Percentiles rank a stretch among this genome's conserved stretches.
These are phyloP conservation scores for Polyommatus icarus DNA, from an alignment of 2,888 invertebrate genomes.

Conservation along the genomic window DNA sequence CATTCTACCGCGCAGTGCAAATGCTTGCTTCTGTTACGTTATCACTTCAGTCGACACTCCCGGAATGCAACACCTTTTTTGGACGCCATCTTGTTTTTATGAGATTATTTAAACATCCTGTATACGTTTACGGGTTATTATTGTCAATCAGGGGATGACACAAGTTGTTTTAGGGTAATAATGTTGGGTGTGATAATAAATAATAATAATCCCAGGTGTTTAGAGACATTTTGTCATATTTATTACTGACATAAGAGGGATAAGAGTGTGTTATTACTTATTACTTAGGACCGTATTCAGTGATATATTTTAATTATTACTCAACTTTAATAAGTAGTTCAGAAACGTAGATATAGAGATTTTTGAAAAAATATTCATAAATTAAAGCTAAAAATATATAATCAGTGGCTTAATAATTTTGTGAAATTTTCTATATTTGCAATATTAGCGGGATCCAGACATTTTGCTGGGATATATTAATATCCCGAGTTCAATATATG, in stretches of 20 bases:
- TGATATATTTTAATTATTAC: too few relatives aligned
- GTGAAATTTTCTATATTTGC: too few relatives aligned
- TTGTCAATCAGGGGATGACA: conserved; percentile 53
- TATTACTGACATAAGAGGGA: not conserved
- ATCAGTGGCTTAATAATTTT: too few relatives aligned
- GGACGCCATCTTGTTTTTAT: not conserved
- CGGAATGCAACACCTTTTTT: not conserved
- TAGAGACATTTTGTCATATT: not conserved
- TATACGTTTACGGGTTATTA: conserved; percentile 45
- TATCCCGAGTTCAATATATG: too few relatives aligned
- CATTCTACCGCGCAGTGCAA: not conserved
- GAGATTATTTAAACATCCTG: conserved; percentile 33
- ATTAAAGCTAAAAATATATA: too few relatives aligned
- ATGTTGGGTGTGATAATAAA: conserved; percentile 33
- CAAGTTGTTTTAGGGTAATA: conserved; percentile 42
- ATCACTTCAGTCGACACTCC: not conserved
- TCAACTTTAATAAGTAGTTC: too few relatives aligned
- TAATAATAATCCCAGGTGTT: not conserved
- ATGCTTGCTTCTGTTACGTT: not conserved
- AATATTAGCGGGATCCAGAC: too few relatives aligned
- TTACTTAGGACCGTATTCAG: too few relatives aligned
- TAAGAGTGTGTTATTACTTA: too few relatives aligned
- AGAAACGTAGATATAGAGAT: too few relatives aligned
- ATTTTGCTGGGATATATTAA: too few relatives aligned
- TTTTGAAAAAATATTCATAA: too few relatives aligned